Evolutionary conservation across 1,140 invertebrate species (phyloP).

Genomic region (Cydia fagiglandana): DNA sequence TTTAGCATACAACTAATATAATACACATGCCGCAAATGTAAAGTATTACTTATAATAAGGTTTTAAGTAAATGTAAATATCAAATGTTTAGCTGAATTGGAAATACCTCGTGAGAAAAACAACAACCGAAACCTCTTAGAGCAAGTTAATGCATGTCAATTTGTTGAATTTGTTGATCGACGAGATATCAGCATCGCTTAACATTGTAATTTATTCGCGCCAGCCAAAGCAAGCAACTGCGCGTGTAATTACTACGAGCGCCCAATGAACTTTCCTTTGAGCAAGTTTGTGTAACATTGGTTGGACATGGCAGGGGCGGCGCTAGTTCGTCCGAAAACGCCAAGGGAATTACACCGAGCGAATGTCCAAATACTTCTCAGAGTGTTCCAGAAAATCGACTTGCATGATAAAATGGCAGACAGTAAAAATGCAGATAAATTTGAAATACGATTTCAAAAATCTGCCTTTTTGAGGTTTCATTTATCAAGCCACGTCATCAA

Average conservation of each 20-base stretch:
- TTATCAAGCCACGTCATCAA: no score
- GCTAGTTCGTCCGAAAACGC: background rate
- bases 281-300: conserved; percentile 15
- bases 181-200: conserved; percentile 6
- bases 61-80: background rate
- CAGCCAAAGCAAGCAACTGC: conserved; percentile 24
- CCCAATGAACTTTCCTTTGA: conserved; percentile 29
- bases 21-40: no score
- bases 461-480: no score
- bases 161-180: conserved; percentile 1
- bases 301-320: background rate
- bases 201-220: conserved; percentile 31
- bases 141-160: conserved; percentile 19
- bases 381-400: background rate
- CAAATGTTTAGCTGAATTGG: background rate
- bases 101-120: conserved; percentile 3
- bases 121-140: background rate
- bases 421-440: background rate
- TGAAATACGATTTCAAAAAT: background rate
- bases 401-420: background rate
- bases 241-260: conserved; percentile 25
- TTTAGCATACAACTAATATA: no score
- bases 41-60: background rate
- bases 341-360: background rate
- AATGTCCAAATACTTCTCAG: background rate